These are phyloP conservation scores for Gymnoscopelus microlampas DNA, from an alignment of 2,797 vertebrate species.

Conservation along the genomic window DNA sequence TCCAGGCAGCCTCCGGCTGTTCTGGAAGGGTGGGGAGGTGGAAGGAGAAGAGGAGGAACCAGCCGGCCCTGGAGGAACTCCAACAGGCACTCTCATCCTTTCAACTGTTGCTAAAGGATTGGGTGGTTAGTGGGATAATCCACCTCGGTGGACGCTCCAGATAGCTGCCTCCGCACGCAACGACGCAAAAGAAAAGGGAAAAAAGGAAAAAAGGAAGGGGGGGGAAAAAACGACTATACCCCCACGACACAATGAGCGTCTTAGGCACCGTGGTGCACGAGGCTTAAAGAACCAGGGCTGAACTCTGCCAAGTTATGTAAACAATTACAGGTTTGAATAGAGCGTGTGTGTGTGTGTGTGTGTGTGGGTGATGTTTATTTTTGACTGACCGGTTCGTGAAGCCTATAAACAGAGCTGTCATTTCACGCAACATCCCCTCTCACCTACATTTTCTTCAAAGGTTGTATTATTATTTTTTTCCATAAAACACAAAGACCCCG, in stretches of 20 bases:
- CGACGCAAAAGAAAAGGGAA: conserved; percentile 51
- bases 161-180: conserved; percentile 76
- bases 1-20: conserved; percentile 44
- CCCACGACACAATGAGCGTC: conserved; percentile 64
- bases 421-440: conserved; percentile 35
- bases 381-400: conserved; percentile 43
- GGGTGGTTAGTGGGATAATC: conserved; percentile 79
- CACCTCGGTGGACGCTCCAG: conserved; percentile 72
- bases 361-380: conserved; percentile 55
- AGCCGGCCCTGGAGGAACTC: conserved; percentile 71
- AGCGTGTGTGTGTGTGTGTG: conserved; percentile 37
- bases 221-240: conserved; percentile 32
- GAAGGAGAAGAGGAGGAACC: conserved; percentile 49
- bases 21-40: conserved; percentile 46
- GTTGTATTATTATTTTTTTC: neutral
- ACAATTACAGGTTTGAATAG: conserved; percentile 62
- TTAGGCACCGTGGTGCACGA: conserved; percentile 50
- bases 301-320: conserved; percentile 61
- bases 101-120: conserved; percentile 82
- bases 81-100: conserved; percentile 78
- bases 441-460: conserved; percentile 30
- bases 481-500: conserved; percentile 3
- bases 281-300: conserved; percentile 49
- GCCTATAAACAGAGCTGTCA: conserved; percentile 28
- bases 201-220: too few relatives aligned